Percentiles rank a stretch among this genome's conserved stretches.
Evolutionary conservation across 1,140 invertebrate species (phyloP).

Genomic region (Ericerus pela): DNA sequence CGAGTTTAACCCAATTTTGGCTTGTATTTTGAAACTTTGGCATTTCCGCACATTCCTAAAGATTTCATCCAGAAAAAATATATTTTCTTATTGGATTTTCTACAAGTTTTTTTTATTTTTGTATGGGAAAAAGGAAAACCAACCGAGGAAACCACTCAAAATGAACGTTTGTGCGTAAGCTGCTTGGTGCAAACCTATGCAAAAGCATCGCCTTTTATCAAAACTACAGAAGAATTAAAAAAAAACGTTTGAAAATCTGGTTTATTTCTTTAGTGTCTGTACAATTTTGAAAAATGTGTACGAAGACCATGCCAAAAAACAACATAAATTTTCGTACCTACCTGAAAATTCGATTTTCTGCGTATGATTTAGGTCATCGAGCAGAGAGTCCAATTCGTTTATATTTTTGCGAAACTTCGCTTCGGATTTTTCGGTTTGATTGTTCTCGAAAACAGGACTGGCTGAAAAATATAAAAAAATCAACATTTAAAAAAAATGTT

Average conservation of each 20-base stretch:
- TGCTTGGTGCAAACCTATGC: neutral
- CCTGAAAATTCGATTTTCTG: slow-evolving; percentile 13
- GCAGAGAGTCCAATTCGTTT: slow-evolving; percentile 26
- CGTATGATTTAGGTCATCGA: slow-evolving; percentile 27
- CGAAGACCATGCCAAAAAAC: no score
- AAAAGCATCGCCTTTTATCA: neutral
- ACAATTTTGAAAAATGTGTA: neutral
- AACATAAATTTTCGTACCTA: neutral
- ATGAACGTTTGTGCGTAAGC: neutral
- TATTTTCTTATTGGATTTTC: no score
- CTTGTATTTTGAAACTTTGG: no score
- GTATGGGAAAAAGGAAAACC: no score
- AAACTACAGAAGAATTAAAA: neutral
- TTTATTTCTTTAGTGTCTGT: neutral
- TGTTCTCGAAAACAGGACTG: no score
- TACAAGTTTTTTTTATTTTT: no score
- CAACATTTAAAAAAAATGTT: no score
- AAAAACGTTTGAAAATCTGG: neutral
- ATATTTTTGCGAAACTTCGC: slow-evolving; percentile 23
- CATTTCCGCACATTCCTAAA: no score
- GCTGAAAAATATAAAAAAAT: no score
- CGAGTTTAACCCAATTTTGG: no score
- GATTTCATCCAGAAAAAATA: no score
- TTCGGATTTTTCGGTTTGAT: no score
- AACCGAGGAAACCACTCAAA: neutral